phyloP scores from a whole-genome alignment of 2,888 invertebrate genomes.

The Pachymerium ferrugineum region DNA sequence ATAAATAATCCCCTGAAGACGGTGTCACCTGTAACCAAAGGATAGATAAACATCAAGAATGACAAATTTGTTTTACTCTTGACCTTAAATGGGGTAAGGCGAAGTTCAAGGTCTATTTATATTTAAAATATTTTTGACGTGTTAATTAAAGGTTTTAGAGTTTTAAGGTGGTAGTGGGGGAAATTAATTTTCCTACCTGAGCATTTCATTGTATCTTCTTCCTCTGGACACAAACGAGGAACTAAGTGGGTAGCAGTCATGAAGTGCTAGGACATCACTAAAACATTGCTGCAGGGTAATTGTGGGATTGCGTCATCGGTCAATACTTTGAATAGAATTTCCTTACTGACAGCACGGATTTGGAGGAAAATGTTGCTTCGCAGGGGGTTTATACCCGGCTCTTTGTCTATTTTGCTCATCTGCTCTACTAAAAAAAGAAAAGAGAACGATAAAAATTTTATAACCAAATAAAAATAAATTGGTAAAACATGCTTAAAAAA shows the following conservation, averaged over 20 bases:
- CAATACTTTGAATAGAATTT: constrained; percentile 14
- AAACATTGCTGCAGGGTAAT: background rate
- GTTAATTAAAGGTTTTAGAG: background rate
- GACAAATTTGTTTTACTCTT: background rate
- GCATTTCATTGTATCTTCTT: background rate
- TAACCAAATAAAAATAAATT: background rate
- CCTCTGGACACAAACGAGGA: background rate
- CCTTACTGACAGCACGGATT: no score
- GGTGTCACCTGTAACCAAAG: background rate
- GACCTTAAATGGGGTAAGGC: background rate
- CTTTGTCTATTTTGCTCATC: no score
- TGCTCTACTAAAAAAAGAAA: no score
- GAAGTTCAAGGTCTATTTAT: constrained; percentile 1
- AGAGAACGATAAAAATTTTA: background rate
- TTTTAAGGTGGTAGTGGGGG: no score
- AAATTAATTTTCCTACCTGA: background rate
- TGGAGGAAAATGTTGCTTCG: no score
- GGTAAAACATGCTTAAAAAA: background rate
- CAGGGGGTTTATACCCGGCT: no score
- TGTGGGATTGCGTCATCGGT: background rate
- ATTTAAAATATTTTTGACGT: background rate
- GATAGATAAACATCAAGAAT: background rate
- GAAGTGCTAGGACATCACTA: background rate
- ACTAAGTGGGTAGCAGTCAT: background rate
- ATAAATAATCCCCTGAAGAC: background rate